Evolutionary conservation across 2,888 invertebrate species (phyloP), one percentile per base, ranked within the genome.

Genomic region (Pseudococcus viburni): DNA sequence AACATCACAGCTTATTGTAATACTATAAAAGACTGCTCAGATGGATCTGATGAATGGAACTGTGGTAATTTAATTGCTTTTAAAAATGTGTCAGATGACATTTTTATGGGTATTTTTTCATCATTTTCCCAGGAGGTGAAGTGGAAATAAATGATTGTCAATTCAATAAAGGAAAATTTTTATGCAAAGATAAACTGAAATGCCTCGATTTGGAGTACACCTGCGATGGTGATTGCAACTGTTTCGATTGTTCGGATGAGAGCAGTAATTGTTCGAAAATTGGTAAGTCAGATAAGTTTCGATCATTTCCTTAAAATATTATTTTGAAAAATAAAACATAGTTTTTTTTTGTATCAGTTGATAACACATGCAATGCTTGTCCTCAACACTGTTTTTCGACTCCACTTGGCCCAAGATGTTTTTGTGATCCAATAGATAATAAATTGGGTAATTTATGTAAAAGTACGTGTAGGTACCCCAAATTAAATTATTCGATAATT

Each of bases 221-320:
- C 3, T 77, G 77, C 15, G 42, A 77, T 42, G 77, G n/a, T 2
- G 15, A 77, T 42, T 77, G 42, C 42, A 33, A 77, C 77, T 77
- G 77, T 17, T 77, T 77, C 12, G 73, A 73, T 73, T 33, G 33
- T 33, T 73, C 73, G 2, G 73, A 73, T 73, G 73, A 73, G 11
- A 33, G 9, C 33, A 19, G 8, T 5, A 64, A 64, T 64, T 64
- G 64, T 22, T 19, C 64, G 0, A 64, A 64, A 51, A 51, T 12
- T 12, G 48, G 48, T 51, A 11, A 12, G 48, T 51, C 3, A 3
- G 26, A 33, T 42, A 42, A 3, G 42, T 42, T 42, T 42, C 42
- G 3, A 42, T 42, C 26, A 33, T 33, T 1, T 42, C 9, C 9
- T 42, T 3, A 8, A 42, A 42, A 42, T 9, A 9, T 42, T 7